Base-by-base conservation (phyloP, 2,113 vertebrate species). In the Ceyx melanurus region DNA sequence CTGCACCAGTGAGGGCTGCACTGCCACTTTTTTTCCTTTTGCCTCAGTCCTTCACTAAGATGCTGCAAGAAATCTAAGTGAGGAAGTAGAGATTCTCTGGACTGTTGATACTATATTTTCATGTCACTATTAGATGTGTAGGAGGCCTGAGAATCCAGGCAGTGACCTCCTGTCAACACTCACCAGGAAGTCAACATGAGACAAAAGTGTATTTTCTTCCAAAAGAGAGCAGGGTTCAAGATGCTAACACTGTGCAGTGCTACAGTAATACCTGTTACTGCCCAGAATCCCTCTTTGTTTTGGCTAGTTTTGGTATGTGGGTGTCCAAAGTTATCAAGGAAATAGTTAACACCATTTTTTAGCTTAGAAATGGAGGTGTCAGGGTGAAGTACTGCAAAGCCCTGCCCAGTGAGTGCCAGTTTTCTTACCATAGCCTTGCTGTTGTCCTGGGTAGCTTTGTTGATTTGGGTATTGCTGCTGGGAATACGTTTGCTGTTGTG, bases 401-500 rank as follows among this genome's bases (percentile, higher is more conserved):
- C 10, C 28, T 26, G n/a, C 20, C 1, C 3, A 1, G 11, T 4
- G 33, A 37, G 50, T 25, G 46, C 35, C 10, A 25, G 6, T 50
- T 67, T 48, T 20, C 98, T 97, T 94, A 98, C 98, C 98, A 1
- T 98, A 99, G 96, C 98, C 98, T 94, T 98, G 99, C 88, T 98
- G 98, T 58, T 99, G 99, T 74, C 98, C 98, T 1, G 98, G 97
- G 87, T 99, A 99, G 95, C 98, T 98, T 95, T 99, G 98, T 80
- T 99, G 99, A 88, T 98, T 98, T 76, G 99, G 97, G 91, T 99
- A 99, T 97, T 98, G 98, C 97, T 99, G 99, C 90, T 99, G 99
- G 89, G 98, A 98, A 80, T 98, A 99, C 0, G 98, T 93, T 92
- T 99, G 99, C 94, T 98, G 99, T 94, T 99, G 98, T 14, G 98